Base-by-base conservation (phyloP, 2,113 vertebrate species). In the Calyptomena viridis region DNA sequence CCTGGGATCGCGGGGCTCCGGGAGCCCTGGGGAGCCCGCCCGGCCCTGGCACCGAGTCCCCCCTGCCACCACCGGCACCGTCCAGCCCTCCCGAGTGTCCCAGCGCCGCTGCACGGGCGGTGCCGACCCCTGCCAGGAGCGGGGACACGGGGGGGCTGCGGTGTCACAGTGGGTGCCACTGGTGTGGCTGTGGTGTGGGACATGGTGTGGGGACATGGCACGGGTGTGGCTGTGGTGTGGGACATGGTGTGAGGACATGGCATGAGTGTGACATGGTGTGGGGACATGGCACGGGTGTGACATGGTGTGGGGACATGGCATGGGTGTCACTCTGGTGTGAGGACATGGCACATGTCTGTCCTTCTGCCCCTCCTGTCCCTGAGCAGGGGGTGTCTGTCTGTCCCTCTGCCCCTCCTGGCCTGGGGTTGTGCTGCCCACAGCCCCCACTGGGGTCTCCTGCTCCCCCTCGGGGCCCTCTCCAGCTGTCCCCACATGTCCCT, bases 161-260 rank as follows among this genome's bases (percentile, higher is more conserved):
- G 22, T 5, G 31, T 8, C 75, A 10, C 59, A 15, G 33, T 25
- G 37, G 25, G 39, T 55, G 16, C 71, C 71, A 20, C 11, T 20
- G 20, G 1, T 4, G 1, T 4, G 40, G 33, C 72, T 35, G 11
- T 10, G 10, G 24, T 10, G 49, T 12, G 68, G 49, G 37, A 40
- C 69, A 25, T 2, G 19, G n/a, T 4, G 40, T 15, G 24, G 31
- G 39, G 56, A 33, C 27, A 33, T 12, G 49, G 40, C 59, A 9
- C 6, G 10, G 0, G 1, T 4, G 1, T 3, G 9, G 30, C 66
- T n/a, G n/a, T n/a, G n/a, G n/a, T n/a, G n/a, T n/a, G n/a, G n/a
- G n/a, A n/a, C n/a, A n/a, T n/a, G n/a, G n/a, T n/a, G n/a, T n/a
- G n/a, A n/a, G n/a, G n/a, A n/a, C n/a, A n/a, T n/a, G n/a, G n/a